Evolutionary conservation across 2,888 invertebrate genomes (phyloP).

Genomic region (Drosophila kuntzei): DNA sequence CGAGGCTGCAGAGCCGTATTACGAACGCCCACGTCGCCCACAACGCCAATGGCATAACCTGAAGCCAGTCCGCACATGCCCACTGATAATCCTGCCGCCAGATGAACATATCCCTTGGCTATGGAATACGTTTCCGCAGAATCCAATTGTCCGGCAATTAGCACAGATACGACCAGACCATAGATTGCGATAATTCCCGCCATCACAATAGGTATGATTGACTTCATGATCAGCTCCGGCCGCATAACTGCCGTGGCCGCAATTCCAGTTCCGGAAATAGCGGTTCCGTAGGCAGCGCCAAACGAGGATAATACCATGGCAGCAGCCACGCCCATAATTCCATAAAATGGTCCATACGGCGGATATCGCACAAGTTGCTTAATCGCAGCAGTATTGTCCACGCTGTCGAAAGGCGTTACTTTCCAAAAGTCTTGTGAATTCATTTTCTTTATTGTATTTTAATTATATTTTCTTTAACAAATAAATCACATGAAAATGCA

Average conservation of each 20-base stretch:
- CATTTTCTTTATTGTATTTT: conserved; percentile 3
- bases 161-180: conserved; percentile 98
- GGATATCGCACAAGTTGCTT: conserved; percentile 24
- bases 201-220: conserved; percentile 99
- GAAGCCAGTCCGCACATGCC: conserved; percentile 99
- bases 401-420: neutral
- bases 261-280: conserved; percentile 91
- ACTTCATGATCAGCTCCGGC: conserved; percentile 99
- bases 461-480: conserved; percentile 31
- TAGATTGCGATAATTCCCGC: conserved; percentile 99
- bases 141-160: conserved; percentile 91
- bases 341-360: conserved; percentile 63
- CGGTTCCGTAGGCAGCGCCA: conserved; percentile 95
- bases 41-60: conserved; percentile 98
- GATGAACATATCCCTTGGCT: conserved; percentile 96
- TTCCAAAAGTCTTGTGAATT: neutral
- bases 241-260: conserved; percentile 99
- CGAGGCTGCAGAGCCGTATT: conserved; percentile 99
- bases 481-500: conserved; percentile 51
- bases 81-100: conserved; percentile 98
- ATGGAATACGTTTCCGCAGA: conserved; percentile 48
- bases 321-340: conserved; percentile 59
- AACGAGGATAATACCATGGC: conserved; percentile 69
- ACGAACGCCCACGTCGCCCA: conserved; percentile 88
- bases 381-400: neutral